Evolutionary conservation across 2,888 invertebrate genomes (phyloP).

Genomic region (Phytoseiulus persimilis): DNA sequence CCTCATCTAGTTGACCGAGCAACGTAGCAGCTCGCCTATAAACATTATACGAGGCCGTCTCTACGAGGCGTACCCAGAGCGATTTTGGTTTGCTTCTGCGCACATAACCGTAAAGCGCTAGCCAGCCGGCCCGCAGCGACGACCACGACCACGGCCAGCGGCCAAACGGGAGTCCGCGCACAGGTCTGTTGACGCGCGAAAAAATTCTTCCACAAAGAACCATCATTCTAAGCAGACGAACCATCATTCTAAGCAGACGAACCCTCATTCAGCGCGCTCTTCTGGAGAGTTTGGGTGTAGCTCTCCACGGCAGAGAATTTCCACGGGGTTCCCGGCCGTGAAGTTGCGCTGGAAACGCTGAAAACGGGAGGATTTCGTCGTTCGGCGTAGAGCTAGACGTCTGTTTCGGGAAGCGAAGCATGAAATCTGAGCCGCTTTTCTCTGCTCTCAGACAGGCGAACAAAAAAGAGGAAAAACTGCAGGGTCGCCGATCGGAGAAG

Average conservation of each 20-base stretch:
- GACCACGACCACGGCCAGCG: not conserved
- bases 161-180: not conserved
- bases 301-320: too few species aligned
- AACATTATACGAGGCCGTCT: conserved; percentile 5
- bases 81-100: not conserved
- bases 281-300: too few species aligned
- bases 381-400: not conserved
- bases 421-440: not conserved
- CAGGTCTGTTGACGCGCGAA: not conserved
- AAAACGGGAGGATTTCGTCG: not conserved
- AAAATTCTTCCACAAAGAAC: not conserved
- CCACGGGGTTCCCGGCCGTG: too few species aligned
- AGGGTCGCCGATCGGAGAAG: not conserved
- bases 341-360: not conserved
- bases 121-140: not conserved
- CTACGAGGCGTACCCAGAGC: not conserved
- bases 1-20: conserved; percentile 5
- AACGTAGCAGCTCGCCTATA: not conserved
- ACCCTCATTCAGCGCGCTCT: too few species aligned
- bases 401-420: not conserved
- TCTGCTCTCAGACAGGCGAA: not conserved
- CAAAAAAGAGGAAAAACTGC: not conserved
- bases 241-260: too few species aligned
- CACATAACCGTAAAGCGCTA: not conserved
- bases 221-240: too few species aligned